phyloP scores from a whole-genome alignment of 2,888 invertebrate genomes.

The Auanema sp. region DNA sequence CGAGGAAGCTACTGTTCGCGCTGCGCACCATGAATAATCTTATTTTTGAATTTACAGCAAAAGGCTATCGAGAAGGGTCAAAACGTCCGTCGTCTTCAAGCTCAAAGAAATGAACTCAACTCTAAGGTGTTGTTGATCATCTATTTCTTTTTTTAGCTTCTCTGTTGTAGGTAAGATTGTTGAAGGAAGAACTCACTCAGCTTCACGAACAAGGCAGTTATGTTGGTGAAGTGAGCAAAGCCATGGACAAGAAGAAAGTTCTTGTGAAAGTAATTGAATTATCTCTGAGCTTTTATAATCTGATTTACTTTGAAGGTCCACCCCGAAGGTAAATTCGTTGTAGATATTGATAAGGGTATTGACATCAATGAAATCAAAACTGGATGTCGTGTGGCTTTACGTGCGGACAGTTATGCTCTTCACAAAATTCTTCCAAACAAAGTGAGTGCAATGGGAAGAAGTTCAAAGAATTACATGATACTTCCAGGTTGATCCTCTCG shows the following conservation, averaged over 20 bases:
- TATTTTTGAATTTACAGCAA: conserved; percentile 68
- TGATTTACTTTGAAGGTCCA: conserved; percentile 74
- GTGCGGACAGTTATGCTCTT: conserved; percentile 96
- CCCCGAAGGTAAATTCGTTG: conserved; percentile 98
- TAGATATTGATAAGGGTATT: conserved; percentile 97
- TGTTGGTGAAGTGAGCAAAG: conserved; percentile 98
- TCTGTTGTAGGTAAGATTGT: conserved; percentile 81
- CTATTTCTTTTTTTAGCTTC: neutral
- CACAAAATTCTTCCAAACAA: conserved; percentile 99
- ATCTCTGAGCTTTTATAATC: conserved; percentile 7
- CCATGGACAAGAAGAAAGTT: conserved; percentile 99
- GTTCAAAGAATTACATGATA: neutral
- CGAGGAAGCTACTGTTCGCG: conserved; percentile 81
- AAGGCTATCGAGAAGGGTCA: conserved; percentile 96
- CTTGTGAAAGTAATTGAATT: conserved; percentile 77
- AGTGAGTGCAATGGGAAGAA: conserved; percentile 65
- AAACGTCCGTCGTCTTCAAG: conserved; percentile 91
- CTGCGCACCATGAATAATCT: no score
- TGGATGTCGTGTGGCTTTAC: conserved; percentile 92
- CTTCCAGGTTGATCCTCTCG: conserved; percentile 85
- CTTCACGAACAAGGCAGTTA: conserved; percentile 96
- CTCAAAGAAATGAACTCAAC: conserved; percentile 96
- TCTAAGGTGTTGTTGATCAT: conserved; percentile 81
- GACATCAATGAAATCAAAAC: conserved; percentile 96
- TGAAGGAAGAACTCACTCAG: conserved; percentile 93